Conservation (phyloP, 1,140 invertebrate species). For the Scaptomyza hsui region DNA sequence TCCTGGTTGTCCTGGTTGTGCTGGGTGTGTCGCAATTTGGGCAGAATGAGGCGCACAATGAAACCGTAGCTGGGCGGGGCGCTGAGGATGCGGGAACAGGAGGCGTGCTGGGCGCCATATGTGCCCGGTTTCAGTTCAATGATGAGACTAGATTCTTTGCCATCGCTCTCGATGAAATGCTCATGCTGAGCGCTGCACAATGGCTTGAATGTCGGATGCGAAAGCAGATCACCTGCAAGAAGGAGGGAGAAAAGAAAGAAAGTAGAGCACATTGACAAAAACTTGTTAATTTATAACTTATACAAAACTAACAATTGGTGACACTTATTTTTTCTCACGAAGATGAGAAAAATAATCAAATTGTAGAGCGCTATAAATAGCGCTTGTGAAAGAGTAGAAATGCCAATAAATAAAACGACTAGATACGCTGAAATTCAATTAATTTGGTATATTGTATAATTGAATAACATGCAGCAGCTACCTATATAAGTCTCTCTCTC, state of each 20-base stretch:
- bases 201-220: constrained; percentile 74
- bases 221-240: constrained; percentile 65
- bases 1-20: constrained; percentile 5
- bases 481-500: constrained; percentile 3
- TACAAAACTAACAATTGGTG: background rate
- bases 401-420: constrained; percentile 1
- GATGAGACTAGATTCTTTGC: constrained; percentile 81
- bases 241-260: constrained; percentile 6
- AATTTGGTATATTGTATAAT: constrained; percentile 65
- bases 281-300: constrained; percentile 45
- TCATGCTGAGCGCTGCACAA: constrained; percentile 76
- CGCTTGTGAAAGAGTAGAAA: constrained; percentile 1
- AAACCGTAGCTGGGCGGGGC: constrained; percentile 77
- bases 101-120: constrained; percentile 53
- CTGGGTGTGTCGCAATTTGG: constrained; percentile 65
- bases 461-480: constrained; percentile 57
- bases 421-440: constrained; percentile 61
- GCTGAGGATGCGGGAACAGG: constrained; percentile 74
- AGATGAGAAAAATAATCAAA: constrained; percentile 15
- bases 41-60: constrained; percentile 79
- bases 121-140: constrained; percentile 73
- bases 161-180: constrained; percentile 81
- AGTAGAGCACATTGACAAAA: constrained; percentile 47
- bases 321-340: constrained; percentile 1
- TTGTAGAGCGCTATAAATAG: constrained; percentile 13